Conservation (phyloP, 2,797 vertebrate species). For the Distichodus sexfasciatus region DNA sequence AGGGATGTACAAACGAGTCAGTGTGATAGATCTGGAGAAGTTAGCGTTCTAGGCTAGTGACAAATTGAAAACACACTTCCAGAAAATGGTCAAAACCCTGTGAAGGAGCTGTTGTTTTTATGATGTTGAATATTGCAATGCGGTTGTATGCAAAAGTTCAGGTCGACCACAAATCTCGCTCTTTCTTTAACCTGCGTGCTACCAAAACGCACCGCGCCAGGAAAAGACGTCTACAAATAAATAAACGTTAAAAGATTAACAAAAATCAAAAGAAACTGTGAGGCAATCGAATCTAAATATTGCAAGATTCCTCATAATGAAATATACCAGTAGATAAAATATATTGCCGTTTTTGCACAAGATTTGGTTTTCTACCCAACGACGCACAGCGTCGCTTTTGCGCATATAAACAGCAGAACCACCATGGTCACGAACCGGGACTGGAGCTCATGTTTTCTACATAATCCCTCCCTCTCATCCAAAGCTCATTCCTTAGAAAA, state of each 20-base stretch:
- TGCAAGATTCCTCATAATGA: too few relatives aligned
- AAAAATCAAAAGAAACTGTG: too few relatives aligned
- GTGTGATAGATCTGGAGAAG: constrained; percentile 22
- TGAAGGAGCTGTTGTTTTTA: constrained; percentile 12
- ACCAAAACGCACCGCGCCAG: background rate
- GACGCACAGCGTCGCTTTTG: too few relatives aligned
- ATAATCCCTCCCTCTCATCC: background rate
- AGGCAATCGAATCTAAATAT: too few relatives aligned
- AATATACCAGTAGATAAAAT: too few relatives aligned
- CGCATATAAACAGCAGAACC: background rate
- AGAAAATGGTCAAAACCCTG: constrained; percentile 9
- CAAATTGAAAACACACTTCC: constrained; percentile 38
- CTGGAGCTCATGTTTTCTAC: background rate
- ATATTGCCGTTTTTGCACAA: too few relatives aligned
- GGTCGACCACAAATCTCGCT: background rate
- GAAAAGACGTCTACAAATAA: background rate
- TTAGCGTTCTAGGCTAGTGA: constrained; percentile 22
- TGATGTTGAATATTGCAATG: background rate
- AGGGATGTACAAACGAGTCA: constrained; percentile 22
- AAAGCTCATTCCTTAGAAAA: constrained; percentile 4
- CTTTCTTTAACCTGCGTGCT: too few relatives aligned
- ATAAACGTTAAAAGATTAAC: too few relatives aligned
- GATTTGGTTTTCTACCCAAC: too few relatives aligned
- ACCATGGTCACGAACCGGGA: background rate
- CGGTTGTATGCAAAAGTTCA: background rate